These are phyloP conservation scores for Drosophila anceps DNA, from an alignment of 2,888 invertebrate species.

Conservation along the genomic window DNA sequence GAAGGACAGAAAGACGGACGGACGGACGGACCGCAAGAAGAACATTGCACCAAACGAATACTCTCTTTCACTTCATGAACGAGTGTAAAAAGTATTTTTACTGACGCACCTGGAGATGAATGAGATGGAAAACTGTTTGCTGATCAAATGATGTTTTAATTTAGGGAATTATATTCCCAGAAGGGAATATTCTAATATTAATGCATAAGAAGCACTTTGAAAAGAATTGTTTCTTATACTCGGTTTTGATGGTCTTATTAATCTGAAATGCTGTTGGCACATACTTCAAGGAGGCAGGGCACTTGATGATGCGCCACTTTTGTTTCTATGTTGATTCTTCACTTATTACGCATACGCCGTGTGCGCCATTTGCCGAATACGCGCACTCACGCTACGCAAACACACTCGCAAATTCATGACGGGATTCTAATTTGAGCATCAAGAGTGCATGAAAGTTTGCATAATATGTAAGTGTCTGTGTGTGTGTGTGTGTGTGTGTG, in stretches of 20 bases:
- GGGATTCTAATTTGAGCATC: neutral
- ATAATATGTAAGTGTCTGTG: neutral
- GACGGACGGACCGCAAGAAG: neutral
- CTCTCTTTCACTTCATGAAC: neutral
- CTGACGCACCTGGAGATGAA: neutral
- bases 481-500: slow-evolving; percentile 7
- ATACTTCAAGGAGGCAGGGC: neutral
- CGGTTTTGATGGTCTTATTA: neutral
- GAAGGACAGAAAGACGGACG: too few relatives aligned
- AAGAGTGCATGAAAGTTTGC: slow-evolving; percentile 1
- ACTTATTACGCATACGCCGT: slow-evolving; percentile 56
- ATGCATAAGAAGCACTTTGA: neutral
- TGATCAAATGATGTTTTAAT: slow-evolving; percentile 2
- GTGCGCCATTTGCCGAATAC: slow-evolving; percentile 26
- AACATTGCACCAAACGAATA: neutral
- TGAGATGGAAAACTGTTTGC: neutral
- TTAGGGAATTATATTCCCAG: neutral
- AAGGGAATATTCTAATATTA: neutral
- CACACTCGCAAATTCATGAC: slow-evolving; percentile 14
- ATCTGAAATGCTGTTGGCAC: neutral
- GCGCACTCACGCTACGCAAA: slow-evolving; percentile 9
- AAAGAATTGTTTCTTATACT: neutral
- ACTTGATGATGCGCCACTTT: slow-evolving; percentile 4
- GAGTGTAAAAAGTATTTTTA: neutral
- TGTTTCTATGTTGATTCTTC: slow-evolving; percentile 10